phyloP scores from a whole-genome alignment of 2,113 vertebrate species.

The Cheirogaleus medius region DNA sequence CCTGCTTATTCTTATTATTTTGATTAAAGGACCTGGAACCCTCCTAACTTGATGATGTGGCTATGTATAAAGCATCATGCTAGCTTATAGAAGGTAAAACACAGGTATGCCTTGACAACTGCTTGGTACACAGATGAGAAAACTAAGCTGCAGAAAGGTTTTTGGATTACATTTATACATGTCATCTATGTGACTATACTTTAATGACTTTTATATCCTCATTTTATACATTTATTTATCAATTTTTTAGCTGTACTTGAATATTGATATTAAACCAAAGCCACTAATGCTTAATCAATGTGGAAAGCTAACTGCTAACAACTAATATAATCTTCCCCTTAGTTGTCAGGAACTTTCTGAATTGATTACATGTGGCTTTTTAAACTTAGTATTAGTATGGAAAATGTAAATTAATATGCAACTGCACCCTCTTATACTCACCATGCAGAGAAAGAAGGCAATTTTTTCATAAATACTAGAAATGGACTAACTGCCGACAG shows the following conservation, averaged over 20 bases:
- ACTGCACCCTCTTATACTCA: not conserved
- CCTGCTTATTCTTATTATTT: not conserved
- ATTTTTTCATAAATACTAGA: conserved; percentile 27
- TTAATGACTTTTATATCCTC: not conserved
- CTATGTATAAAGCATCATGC: not conserved
- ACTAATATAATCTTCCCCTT: not conserved
- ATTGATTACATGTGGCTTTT: not conserved
- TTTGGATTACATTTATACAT: not conserved
- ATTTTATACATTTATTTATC: not conserved
- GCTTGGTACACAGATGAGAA: not conserved
- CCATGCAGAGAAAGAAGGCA: not conserved
- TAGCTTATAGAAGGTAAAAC: not conserved
- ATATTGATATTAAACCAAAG: not conserved
- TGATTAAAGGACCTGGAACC: not conserved
- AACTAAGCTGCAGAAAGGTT: not conserved
- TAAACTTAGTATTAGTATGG: not conserved
- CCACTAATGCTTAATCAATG: not conserved
- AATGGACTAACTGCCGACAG: not conserved
- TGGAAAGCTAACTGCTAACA: not conserved
- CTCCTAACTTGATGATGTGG: not conserved
- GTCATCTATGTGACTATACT: not conserved
- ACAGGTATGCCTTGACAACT: not conserved
- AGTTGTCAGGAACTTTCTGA: conserved; percentile 2
- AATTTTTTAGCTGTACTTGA: not conserved
- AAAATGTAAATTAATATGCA: not conserved